These are phyloP conservation scores for Nasonia longicornis DNA, from an alignment of 1,140 invertebrate genomes.

Conservation along the genomic window DNA sequence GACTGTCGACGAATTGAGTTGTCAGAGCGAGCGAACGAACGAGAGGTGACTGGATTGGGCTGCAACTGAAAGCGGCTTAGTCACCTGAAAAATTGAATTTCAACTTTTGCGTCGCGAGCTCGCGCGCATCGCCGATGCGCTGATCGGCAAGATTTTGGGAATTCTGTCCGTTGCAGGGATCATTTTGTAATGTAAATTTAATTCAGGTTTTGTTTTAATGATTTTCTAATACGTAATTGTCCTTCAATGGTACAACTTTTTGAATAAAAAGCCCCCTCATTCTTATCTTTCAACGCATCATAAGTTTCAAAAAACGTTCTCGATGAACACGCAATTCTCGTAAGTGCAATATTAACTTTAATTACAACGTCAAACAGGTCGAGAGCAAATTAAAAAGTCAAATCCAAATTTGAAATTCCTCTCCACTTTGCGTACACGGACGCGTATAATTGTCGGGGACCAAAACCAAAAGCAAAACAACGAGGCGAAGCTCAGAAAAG, in stretches of 20 bases:
- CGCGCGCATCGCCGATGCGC: no score
- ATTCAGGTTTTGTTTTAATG: no score
- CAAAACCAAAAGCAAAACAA: neutral
- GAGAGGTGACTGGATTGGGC: neutral
- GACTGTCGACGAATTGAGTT: slow-evolving; percentile 46
- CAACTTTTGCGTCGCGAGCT: slow-evolving; percentile 23
- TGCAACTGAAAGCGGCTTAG: slow-evolving; percentile 47
- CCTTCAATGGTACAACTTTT: no score
- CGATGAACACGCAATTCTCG: neutral
- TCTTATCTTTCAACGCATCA: no score
- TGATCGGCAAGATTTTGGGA: no score
- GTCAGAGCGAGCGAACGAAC: slow-evolving; percentile 32
- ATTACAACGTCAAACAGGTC: neutral
- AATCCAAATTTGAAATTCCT: slow-evolving; percentile 19
- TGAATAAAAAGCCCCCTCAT: no score
- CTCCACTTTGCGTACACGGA: neutral
- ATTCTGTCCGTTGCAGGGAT: no score
- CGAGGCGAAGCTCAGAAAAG: neutral
- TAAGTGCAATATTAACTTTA: slow-evolving; percentile 18
- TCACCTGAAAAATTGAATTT: slow-evolving; percentile 56
- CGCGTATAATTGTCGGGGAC: slow-evolving; percentile 34
- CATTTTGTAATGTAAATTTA: no score
- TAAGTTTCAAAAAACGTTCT: no score
- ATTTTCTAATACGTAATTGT: no score
- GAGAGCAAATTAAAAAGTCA: slow-evolving; percentile 8